These are phyloP conservation scores for Ictidomys tridecemlineatus DNA, from an alignment of 2,113 vertebrate genomes.

Conservation along the genomic window DNA sequence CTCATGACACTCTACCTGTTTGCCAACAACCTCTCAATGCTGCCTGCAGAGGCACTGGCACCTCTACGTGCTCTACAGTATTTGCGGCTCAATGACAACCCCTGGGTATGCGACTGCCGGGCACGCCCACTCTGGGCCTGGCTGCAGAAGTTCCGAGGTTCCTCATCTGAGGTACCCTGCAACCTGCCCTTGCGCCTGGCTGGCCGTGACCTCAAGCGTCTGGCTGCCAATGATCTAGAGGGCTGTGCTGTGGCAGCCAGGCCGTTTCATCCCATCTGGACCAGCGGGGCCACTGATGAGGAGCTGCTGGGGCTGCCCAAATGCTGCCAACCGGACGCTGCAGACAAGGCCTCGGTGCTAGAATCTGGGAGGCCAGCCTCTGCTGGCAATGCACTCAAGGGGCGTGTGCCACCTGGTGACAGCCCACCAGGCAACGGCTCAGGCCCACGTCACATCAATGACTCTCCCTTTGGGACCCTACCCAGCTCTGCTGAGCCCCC, in stretches of 20 bases:
- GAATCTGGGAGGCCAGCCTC: conserved; percentile 86
- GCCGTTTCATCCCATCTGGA: conserved; percentile 78
- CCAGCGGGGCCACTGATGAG: conserved; percentile 87
- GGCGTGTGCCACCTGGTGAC: conserved; percentile 77
- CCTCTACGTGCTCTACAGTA: conserved; percentile 95
- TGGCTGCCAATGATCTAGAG: conserved; percentile 93
- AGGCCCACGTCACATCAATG: conserved; percentile 94
- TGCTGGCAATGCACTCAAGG: conserved; percentile 87
- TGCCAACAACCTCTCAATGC: conserved; percentile 95
- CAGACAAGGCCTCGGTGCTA: conserved; percentile 94
- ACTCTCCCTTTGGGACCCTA: conserved; percentile 95
- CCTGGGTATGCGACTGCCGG: conserved; percentile 98
- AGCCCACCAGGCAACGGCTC: conserved; percentile 91
- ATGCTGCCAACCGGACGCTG: conserved; percentile 93
- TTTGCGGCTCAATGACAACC: conserved; percentile 96
- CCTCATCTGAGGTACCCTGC: conserved; percentile 96
- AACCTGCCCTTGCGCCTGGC: conserved; percentile 91
- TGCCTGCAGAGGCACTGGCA: conserved; percentile 94
- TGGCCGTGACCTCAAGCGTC: conserved; percentile 93
- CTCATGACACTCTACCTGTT: conserved; percentile 97
- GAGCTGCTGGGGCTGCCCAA: conserved; percentile 87
- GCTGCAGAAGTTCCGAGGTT: conserved; percentile 98
- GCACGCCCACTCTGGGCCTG: conserved; percentile 97
- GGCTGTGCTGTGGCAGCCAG: conserved; percentile 86
- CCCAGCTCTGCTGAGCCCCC: conserved; percentile 94